Percentiles rank a stretch among this genome's conserved stretches.
phyloP scores from a whole-genome alignment of 2,797 vertebrate species.

The Tenualosa thibaudeaui region DNA sequence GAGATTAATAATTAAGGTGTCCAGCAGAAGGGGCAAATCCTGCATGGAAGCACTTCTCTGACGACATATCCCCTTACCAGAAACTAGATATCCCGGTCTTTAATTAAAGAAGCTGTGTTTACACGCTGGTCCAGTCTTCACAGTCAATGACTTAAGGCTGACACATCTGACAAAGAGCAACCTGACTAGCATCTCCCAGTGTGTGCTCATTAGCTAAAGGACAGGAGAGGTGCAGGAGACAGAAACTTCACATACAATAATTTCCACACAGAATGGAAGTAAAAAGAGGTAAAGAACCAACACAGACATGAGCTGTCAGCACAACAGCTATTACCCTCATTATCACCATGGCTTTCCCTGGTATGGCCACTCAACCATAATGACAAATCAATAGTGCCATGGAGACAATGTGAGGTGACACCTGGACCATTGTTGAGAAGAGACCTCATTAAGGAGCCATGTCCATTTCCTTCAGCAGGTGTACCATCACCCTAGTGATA shows the following conservation, averaged over 20 bases:
- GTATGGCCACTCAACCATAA: slow-evolving; percentile 46
- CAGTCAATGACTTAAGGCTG: slow-evolving; percentile 47
- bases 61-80: slow-evolving; percentile 51
- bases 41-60: slow-evolving; percentile 48
- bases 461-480: slow-evolving; percentile 36
- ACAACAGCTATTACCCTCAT: slow-evolving; percentile 53
- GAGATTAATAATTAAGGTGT: slow-evolving; percentile 52
- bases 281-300: background rate
- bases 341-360: slow-evolving; percentile 52
- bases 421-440: slow-evolving; percentile 48
- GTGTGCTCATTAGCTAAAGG: slow-evolving; percentile 15
- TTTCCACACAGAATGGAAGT: background rate
- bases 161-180: slow-evolving; percentile 55
- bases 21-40: slow-evolving; percentile 40
- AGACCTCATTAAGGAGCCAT: slow-evolving; percentile 50
- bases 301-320: slow-evolving; percentile 7
- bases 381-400: slow-evolving; percentile 56
- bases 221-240: background rate
- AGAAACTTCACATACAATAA: background rate
- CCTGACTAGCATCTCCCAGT: slow-evolving; percentile 13
- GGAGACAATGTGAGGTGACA: slow-evolving; percentile 47
- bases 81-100: slow-evolving; percentile 49
- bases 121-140: slow-evolving; percentile 50
- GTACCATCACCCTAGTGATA: slow-evolving; percentile 40
- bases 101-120: slow-evolving; percentile 31